phyloP scores from a whole-genome alignment of 2,888 invertebrate species.

The Philereme transversata region DNA sequence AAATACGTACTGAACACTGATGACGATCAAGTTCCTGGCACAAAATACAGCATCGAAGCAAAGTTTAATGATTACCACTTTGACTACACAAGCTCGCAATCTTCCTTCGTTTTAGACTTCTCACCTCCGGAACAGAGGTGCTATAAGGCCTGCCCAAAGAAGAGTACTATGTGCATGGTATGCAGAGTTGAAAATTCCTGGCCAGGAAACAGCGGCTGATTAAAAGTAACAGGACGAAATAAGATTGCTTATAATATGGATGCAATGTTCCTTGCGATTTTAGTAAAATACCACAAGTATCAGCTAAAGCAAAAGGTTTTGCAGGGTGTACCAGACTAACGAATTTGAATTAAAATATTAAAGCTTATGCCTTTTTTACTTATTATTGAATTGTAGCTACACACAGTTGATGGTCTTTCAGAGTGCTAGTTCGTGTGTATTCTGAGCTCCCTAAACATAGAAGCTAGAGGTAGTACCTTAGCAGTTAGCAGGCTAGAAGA shows the following conservation, averaged over 20 bases:
- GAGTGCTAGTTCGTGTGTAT: too few species aligned
- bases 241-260: neutral
- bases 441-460: too few species aligned
- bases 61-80: constrained; percentile 76
- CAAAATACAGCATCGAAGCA: constrained; percentile 71
- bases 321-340: neutral
- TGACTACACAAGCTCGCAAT: constrained; percentile 73
- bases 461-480: too few species aligned
- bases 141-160: constrained; percentile 61
- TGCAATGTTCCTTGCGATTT: constrained; percentile 12
- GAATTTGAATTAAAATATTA: neutral
- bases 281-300: constrained; percentile 20
- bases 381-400: too few species aligned
- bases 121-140: constrained; percentile 68
- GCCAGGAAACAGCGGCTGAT: constrained; percentile 8
- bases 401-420: too few species aligned
- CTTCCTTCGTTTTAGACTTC: constrained; percentile 74
- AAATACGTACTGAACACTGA: constrained; percentile 72
- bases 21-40: constrained; percentile 28
- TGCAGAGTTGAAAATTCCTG: constrained; percentile 38
- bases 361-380: too few species aligned
- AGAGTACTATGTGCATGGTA: constrained; percentile 51
- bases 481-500: too few species aligned
- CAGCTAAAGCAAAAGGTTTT: constrained; percentile 17
- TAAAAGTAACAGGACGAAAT: neutral